Evolutionary conservation across 1,140 invertebrate genomes (phyloP).

Genomic region (Cydia pomonella): DNA sequence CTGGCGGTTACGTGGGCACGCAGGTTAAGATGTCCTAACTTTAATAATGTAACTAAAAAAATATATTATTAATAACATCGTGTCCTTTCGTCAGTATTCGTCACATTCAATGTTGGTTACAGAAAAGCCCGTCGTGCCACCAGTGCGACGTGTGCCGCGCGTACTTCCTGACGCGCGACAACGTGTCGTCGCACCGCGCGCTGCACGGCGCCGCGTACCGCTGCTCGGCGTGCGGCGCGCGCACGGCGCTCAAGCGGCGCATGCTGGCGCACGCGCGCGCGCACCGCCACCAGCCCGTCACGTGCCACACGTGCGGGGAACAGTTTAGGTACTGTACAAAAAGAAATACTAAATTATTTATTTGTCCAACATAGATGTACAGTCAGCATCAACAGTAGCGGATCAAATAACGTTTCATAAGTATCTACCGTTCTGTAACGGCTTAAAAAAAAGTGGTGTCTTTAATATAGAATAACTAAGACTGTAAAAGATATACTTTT

Average conservation of each 20-base stretch:
- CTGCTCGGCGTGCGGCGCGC: slow-evolving; percentile 47
- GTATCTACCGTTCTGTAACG: too few species aligned
- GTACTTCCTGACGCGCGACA: slow-evolving; percentile 57
- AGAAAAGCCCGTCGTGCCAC: slow-evolving; percentile 53
- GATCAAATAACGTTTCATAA: too few species aligned
- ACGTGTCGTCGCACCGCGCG: slow-evolving; percentile 48
- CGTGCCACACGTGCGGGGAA: slow-evolving; percentile 47
- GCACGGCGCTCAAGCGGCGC: slow-evolving; percentile 48
- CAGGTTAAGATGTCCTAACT: too few species aligned
- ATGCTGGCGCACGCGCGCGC: slow-evolving; percentile 48
- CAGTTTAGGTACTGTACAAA: slow-evolving; percentile 46
- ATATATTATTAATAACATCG: too few species aligned
- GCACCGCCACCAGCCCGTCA: slow-evolving; percentile 12
- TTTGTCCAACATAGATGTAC: too few species aligned
- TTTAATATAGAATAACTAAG: too few species aligned
- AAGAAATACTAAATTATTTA: neutral
- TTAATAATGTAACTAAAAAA: too few species aligned
- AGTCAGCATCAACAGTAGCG: too few species aligned
- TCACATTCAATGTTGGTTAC: neutral
- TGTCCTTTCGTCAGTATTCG: too few species aligned
- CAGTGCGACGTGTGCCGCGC: slow-evolving; percentile 64
- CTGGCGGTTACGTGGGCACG: too few species aligned
- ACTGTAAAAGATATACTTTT: too few species aligned
- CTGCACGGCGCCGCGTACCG: slow-evolving; percentile 52
- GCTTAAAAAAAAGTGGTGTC: too few species aligned